phyloP scores from a whole-genome alignment of 2,113 vertebrate genomes.

The Pterophyllum scalare region DNA sequence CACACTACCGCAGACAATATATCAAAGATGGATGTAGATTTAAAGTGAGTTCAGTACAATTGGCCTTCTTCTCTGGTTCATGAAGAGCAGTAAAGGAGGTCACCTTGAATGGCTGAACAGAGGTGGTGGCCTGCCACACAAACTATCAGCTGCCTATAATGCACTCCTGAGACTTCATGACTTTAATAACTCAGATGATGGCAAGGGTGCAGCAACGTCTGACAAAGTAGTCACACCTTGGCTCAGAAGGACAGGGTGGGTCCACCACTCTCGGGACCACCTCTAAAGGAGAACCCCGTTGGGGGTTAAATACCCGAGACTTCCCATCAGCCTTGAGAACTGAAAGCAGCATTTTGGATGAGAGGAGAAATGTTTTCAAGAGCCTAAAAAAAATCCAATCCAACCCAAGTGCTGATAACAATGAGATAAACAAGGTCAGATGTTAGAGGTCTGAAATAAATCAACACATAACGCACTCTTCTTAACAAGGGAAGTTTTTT shows the following conservation, averaged over 20 bases:
- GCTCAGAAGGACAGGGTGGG: not conserved
- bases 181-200: too few relatives aligned
- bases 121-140: too few relatives aligned
- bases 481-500: not conserved
- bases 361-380: not conserved
- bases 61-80: not conserved
- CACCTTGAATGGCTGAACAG: not conserved
- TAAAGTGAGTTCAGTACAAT: too few relatives aligned
- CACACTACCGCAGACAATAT: not conserved
- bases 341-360: not conserved
- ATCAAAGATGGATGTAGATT: not conserved
- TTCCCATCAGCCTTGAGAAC: not conserved
- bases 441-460: not conserved
- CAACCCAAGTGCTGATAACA: not conserved
- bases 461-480: constrained; percentile 12
- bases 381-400: not conserved
- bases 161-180: too few relatives aligned
- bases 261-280: too few relatives aligned
- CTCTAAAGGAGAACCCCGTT: too few relatives aligned
- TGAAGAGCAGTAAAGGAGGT: not conserved
- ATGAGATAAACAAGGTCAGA: not conserved
- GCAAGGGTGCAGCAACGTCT: too few relatives aligned
- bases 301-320: not conserved
- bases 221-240: not conserved
- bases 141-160: too few relatives aligned